A percentile compares a stretch with the other conserved stretches of the same genome.
phyloP scores from a whole-genome alignment of 2,888 invertebrate genomes.

The Vanessa cardui region DNA sequence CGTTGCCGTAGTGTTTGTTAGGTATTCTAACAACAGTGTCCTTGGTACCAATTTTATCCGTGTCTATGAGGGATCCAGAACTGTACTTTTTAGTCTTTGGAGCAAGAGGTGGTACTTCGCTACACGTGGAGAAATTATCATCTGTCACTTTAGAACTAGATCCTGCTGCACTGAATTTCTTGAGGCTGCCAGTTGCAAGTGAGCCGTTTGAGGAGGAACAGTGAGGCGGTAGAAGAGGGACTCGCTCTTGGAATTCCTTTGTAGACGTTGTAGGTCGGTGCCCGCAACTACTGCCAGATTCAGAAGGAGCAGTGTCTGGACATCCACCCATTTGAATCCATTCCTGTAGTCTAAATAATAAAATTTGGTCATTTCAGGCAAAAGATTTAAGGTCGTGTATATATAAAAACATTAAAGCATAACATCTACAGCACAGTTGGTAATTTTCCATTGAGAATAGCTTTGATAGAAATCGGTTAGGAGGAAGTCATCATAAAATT shows the following conservation, averaged over 20 bases:
- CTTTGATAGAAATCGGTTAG: no score
- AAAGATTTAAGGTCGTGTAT: no score
- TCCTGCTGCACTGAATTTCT: constrained; percentile 66
- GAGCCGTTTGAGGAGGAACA: constrained; percentile 77
- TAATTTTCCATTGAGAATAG: no score
- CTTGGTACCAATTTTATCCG: constrained; percentile 67
- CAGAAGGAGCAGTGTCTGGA: constrained; percentile 62
- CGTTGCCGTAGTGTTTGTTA: constrained; percentile 69
- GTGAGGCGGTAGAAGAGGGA: constrained; percentile 71
- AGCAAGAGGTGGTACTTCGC: constrained; percentile 71
- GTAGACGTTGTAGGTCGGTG: constrained; percentile 60
- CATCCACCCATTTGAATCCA: constrained; percentile 76
- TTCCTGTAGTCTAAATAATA: constrained; percentile 54
- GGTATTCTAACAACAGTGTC: constrained; percentile 77
- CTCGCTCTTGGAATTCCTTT: constrained; percentile 69
- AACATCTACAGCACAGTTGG: no score
- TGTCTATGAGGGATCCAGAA: constrained; percentile 73
- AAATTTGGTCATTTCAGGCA: neutral
- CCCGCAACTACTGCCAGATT: constrained; percentile 61
- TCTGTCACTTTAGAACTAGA: constrained; percentile 64
- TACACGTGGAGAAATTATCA: constrained; percentile 70
- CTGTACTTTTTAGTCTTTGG: constrained; percentile 76
- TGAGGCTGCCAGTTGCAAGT: constrained; percentile 69
- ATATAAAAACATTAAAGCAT: no score
- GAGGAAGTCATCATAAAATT: no score